Percentiles rank a stretch among this genome's conserved stretches.
Evolutionary conservation across 2,888 invertebrate genomes (phyloP).

Genomic region (Anthophora plumipes): DNA sequence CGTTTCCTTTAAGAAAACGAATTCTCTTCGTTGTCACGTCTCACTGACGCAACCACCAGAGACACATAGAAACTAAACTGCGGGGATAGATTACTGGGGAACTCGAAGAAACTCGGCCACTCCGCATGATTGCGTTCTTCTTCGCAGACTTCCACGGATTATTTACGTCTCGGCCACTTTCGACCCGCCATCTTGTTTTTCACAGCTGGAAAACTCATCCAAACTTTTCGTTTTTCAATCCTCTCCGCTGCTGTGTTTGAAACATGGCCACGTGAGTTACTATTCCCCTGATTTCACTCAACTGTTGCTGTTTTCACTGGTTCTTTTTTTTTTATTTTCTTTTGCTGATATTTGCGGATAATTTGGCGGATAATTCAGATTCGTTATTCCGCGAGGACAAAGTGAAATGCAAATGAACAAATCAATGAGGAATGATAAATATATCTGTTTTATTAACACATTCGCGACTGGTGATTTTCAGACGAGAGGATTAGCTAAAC

Average conservation of each 20-base stretch:
- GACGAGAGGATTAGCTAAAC: no score
- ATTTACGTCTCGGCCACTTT: slow-evolving; percentile 58
- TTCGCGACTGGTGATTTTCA: no score
- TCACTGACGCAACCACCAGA: slow-evolving; percentile 34
- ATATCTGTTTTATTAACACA: no score
- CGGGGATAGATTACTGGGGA: slow-evolving; percentile 50
- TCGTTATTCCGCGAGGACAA: no score
- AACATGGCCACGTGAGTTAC: neutral
- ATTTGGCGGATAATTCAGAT: no score
- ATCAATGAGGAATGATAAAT: no score
- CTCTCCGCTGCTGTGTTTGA: neutral
- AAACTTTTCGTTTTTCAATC: slow-evolving; percentile 51
- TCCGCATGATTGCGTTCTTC: slow-evolving; percentile 67
- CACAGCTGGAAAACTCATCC: slow-evolving; percentile 26
- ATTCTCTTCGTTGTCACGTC: neutral
- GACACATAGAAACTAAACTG: slow-evolving; percentile 35
- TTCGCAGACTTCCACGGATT: slow-evolving; percentile 52
- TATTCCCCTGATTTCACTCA: neutral
- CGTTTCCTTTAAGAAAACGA: slow-evolving; percentile 24
- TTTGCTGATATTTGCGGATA: no score
- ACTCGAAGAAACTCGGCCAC: slow-evolving; percentile 69
- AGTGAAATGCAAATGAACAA: no score
- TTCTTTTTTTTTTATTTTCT: no score
- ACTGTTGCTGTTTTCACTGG: neutral
- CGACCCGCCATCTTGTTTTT: slow-evolving; percentile 15